phyloP scores from a whole-genome alignment of 2,797 vertebrate species.

The Sternotherus odoratus region DNA sequence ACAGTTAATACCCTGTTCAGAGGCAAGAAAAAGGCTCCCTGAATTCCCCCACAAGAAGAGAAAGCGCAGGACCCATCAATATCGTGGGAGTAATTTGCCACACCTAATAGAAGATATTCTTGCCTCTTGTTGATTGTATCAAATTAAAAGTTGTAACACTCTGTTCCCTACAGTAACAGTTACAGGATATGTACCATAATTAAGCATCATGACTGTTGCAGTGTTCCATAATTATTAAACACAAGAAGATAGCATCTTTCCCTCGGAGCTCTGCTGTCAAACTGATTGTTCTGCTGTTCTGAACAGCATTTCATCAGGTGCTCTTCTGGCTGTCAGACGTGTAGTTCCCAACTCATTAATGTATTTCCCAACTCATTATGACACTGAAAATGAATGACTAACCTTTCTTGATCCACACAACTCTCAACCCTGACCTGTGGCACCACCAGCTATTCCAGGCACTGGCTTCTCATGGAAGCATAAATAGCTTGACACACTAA shows the following conservation, averaged over 20 bases:
- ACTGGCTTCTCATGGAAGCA: background rate
- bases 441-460: background rate
- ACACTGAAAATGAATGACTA: background rate
- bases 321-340: background rate
- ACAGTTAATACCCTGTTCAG: too few species aligned
- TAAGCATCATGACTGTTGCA: background rate
- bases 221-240: background rate
- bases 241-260: background rate
- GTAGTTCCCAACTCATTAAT: constrained; percentile 20
- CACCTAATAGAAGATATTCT: background rate
- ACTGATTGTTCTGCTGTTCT: background rate
- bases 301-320: background rate
- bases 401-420: background rate
- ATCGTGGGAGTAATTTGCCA: too few species aligned
- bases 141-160: too few species aligned
- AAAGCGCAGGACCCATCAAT: too few species aligned
- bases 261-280: background rate
- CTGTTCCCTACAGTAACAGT: background rate
- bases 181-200: background rate
- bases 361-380: constrained; percentile 15
- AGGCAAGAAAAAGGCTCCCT: too few species aligned
- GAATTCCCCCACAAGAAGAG: too few species aligned
- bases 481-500: background rate
- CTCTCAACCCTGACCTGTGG: background rate
- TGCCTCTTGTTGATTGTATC: too few species aligned